Conservation (phyloP, 2,888 invertebrate species). For the Drosophila cracens region DNA sequence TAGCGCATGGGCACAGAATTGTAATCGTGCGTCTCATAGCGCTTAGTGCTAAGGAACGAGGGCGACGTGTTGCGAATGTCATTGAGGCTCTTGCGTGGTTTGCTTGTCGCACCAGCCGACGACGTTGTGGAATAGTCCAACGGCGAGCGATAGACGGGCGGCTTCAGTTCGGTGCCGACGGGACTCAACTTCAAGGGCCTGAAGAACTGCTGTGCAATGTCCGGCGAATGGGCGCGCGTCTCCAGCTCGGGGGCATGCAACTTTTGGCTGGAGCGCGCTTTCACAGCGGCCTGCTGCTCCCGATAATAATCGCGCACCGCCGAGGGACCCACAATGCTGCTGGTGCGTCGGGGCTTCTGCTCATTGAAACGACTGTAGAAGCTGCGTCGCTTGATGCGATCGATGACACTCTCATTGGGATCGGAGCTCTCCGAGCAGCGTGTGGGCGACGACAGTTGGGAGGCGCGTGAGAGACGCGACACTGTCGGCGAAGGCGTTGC, state of each 20-base stretch:
- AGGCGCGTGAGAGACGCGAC: slow-evolving; percentile 84
- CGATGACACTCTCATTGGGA: slow-evolving; percentile 91
- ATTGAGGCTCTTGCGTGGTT: slow-evolving; percentile 82
- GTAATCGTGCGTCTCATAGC: slow-evolving; percentile 79
- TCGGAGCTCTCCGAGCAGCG: slow-evolving; percentile 84
- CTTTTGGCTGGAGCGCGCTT: slow-evolving; percentile 73
- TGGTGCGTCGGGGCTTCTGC: slow-evolving; percentile 90
- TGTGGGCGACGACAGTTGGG: slow-evolving; percentile 84
- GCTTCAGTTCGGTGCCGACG: slow-evolving; percentile 83
- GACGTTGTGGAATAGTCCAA: slow-evolving; percentile 66
- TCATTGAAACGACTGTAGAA: slow-evolving; percentile 96
- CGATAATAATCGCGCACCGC: slow-evolving; percentile 87
- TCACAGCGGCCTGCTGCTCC: slow-evolving; percentile 79
- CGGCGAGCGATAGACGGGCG: slow-evolving; percentile 80
- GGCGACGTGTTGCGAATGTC: slow-evolving; percentile 82
- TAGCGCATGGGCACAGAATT: slow-evolving; percentile 73
- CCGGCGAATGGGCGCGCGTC: slow-evolving; percentile 81
- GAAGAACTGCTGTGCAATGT: slow-evolving; percentile 83
- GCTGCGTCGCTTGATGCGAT: slow-evolving; percentile 94
- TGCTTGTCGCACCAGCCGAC: slow-evolving; percentile 58
- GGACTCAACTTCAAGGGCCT: slow-evolving; percentile 83
- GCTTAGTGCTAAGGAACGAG: slow-evolving; percentile 75
- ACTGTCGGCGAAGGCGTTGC: slow-evolving; percentile 83
- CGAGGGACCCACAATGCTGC: slow-evolving; percentile 88
- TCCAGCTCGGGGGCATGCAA: slow-evolving; percentile 50